Base-by-base conservation (phyloP, 2,113 vertebrate species). In the Maccullochella peelii region DNA sequence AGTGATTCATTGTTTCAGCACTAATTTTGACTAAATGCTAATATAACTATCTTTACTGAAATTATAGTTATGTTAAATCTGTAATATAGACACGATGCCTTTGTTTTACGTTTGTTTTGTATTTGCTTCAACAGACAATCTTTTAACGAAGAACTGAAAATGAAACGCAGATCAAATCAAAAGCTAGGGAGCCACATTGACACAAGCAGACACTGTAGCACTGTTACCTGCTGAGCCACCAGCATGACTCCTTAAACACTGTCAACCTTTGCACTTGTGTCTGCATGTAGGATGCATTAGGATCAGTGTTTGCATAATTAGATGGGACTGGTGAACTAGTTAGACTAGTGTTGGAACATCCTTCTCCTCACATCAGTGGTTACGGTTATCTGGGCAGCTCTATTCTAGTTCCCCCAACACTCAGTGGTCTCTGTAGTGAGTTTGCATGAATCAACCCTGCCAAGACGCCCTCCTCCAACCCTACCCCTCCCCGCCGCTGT, bases 341-440 rank as follows among this genome's bases (percentile, higher is more conserved):
- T 33, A 3, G 16, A 73, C 49, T 18, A 2, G 72, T 69, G 69
- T 61, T 75, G n/a, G 75, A 77, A 42, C 52, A 62, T 54, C 52
- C 23, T 30, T 71, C 73, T 67, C 38, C 21, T 73, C 38, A 76
- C 65, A 38, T 78, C 25, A 9, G 20, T 27, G 68, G 68, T 85
- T 71, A 30, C n/a, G 21, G 70, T 68, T 67, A 55, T 75, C 86
- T 36, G 49, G 62, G 82, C 83, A 62, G 27, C 84, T 30, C 59
- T 42, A 67, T 66, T 69, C 55, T 63, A 14, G 3, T 74, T 75
- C 82, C 63, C 66, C 52, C 72, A 25, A n/a, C 49, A 84, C 63
- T 79, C 84, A 73, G 10, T 1, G 12, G 55, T 82, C 68, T 79
- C 80, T 77, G 85, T 33, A 57, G 83, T 66, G 62, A 84, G 65